These are phyloP conservation scores for Sepiola atlantica DNA, from an alignment of 2,888 invertebrate genomes.

Conservation along the genomic window DNA sequence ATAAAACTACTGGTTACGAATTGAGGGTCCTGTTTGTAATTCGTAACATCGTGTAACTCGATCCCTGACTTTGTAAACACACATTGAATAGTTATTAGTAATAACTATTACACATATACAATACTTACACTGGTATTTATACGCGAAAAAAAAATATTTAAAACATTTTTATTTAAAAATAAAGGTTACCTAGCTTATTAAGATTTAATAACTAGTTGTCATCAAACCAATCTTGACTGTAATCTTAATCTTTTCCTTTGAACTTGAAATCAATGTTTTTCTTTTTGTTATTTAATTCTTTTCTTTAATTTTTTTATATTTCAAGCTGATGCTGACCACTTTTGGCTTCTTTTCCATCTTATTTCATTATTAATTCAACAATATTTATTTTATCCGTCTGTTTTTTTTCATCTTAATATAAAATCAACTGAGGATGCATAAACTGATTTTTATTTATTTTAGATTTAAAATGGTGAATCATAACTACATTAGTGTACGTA, in stretches of 20 bases:
- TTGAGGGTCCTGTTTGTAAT: neutral
- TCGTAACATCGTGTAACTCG: neutral
- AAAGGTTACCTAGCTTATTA: neutral
- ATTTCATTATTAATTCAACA: neutral
- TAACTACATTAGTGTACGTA: too few relatives aligned
- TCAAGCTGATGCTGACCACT: neutral
- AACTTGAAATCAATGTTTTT: neutral
- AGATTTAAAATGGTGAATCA: too few relatives aligned
- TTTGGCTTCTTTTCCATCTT: neutral
- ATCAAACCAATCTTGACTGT: neutral
- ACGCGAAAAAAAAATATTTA: neutral
- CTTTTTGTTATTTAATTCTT: too few relatives aligned
- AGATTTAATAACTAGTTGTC: neutral
- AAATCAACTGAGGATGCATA: too few relatives aligned
- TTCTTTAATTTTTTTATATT: neutral
- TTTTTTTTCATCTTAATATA: too few relatives aligned
- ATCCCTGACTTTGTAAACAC: slow-evolving; percentile 21
- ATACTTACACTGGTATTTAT: neutral
- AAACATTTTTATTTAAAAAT: neutral
- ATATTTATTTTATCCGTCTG: too few relatives aligned
- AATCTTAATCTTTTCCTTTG: neutral
- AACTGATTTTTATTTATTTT: too few relatives aligned
- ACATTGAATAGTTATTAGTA: too few relatives aligned
- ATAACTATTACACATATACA: neutral
- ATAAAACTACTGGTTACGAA: neutral